A percentile compares a stretch with the other conserved stretches of the same genome.
phyloP scores from a whole-genome alignment of 2,797 vertebrate species.

The Chromis chromis region DNA sequence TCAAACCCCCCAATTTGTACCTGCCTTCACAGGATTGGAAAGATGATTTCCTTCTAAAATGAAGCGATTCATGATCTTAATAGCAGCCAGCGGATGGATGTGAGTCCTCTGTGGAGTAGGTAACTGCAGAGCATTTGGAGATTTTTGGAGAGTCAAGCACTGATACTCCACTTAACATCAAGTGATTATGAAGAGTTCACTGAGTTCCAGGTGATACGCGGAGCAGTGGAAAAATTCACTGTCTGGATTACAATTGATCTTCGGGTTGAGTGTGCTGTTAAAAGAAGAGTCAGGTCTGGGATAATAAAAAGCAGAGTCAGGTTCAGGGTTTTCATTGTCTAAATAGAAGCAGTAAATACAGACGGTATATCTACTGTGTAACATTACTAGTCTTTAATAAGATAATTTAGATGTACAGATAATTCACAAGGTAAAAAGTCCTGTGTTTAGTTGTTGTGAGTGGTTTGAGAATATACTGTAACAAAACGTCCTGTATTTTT shows the following conservation, averaged over 20 bases:
- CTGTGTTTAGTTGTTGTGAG: too few species aligned
- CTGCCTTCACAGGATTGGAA: background rate
- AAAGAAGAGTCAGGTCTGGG: conserved; percentile 4
- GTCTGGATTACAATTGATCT: conserved; percentile 31
- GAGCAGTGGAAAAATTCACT: conserved; percentile 10
- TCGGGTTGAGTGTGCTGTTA: conserved; percentile 16
- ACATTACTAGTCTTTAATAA: too few species aligned
- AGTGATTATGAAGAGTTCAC: conserved; percentile 41
- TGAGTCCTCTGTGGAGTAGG: background rate
- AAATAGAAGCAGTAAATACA: background rate
- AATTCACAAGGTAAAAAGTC: too few species aligned
- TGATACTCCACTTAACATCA: conserved; percentile 19
- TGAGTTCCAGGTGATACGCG: conserved; percentile 34
- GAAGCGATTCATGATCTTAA: background rate
- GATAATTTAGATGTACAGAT: too few species aligned
- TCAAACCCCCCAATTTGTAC: background rate
- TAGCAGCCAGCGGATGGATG: background rate
- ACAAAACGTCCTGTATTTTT: too few species aligned
- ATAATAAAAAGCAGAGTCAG: conserved; percentile 9
- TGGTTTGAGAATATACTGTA: too few species aligned
- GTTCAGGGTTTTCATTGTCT: background rate
- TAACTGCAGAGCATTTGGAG: background rate
- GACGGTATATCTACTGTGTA: background rate
- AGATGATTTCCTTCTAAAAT: background rate
- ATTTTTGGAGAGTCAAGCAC: conserved; percentile 11